These are phyloP conservation scores for Lineus longissimus DNA, from an alignment of 1,140 invertebrate species.

Conservation along the genomic window DNA sequence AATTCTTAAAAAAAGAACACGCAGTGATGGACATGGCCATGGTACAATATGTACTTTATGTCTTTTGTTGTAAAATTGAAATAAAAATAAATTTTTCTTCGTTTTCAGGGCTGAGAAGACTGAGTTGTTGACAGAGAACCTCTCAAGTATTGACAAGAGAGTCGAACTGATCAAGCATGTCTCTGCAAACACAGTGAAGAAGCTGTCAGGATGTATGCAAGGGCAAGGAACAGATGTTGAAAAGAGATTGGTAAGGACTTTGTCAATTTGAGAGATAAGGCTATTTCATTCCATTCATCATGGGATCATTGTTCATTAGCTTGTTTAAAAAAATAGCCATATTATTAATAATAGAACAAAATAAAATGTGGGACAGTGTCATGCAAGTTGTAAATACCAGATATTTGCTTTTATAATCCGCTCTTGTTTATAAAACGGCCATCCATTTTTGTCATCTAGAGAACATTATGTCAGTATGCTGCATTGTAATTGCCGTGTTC, in stretches of 20 bases:
- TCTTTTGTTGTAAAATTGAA: no score
- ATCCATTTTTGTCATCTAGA: no score
- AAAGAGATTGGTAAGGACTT: conserved; percentile 64
- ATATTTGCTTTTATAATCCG: no score
- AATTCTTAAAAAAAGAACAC: no score
- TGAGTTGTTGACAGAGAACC: conserved; percentile 79
- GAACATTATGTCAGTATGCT: no score
- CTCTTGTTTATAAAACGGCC: no score
- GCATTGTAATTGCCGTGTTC: no score
- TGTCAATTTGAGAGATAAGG: no score
- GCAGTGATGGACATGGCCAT: no score
- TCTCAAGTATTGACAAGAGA: conserved; percentile 78
- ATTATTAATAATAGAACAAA: not conserved
- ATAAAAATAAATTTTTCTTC: conserved; percentile 14
- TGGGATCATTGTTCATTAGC: not conserved
- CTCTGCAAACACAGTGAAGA: conserved; percentile 62
- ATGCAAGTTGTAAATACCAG: no score
- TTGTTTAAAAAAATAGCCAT: not conserved
- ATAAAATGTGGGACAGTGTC: not conserved
- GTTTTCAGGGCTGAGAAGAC: conserved; percentile 75
- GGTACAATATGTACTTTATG: no score
- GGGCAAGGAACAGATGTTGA: conserved; percentile 55
- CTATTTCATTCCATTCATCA: not conserved
- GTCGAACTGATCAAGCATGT: conserved; percentile 80
- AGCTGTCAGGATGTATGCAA: conserved; percentile 54